Percentiles rank a stretch among this genome's conserved stretches.
phyloP scores from a whole-genome alignment of 2,888 invertebrate genomes.

The Heliconius hortense region DNA sequence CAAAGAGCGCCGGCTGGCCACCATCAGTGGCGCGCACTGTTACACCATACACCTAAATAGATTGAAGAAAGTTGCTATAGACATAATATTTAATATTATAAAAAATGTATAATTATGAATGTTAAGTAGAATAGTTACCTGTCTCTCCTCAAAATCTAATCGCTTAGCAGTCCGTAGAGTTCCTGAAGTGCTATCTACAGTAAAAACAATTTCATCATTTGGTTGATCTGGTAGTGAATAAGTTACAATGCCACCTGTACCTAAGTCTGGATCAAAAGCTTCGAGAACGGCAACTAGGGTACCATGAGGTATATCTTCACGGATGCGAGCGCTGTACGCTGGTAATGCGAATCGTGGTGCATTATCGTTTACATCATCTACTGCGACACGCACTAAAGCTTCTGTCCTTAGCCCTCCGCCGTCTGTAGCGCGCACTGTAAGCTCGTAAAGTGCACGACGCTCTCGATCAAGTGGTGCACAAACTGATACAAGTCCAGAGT shows the following conservation, averaged over 20 bases:
- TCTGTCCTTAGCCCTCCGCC: conserved; percentile 90
- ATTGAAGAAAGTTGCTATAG: not conserved
- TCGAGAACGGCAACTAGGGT: conserved; percentile 92
- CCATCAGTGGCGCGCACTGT: conserved; percentile 92
- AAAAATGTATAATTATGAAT: not conserved
- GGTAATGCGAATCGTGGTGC: conserved; percentile 90
- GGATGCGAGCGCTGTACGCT: conserved; percentile 89
- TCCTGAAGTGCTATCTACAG: conserved; percentile 92
- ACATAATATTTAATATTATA: not conserved
- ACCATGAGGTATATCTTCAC: conserved; percentile 95
- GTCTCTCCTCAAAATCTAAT: conserved; percentile 94
- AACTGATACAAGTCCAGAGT: conserved; percentile 89
- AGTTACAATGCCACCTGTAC: conserved; percentile 88
- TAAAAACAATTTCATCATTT: conserved; percentile 87
- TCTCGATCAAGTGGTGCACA: conserved; percentile 92
- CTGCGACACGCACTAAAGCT: conserved; percentile 89
- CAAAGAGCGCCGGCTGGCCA: conserved; percentile 90
- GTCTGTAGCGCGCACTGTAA: conserved; percentile 90
- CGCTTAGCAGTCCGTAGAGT: conserved; percentile 89
- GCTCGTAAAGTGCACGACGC: conserved; percentile 89
- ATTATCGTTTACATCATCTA: conserved; percentile 96
- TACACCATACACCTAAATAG: conserved; percentile 87
- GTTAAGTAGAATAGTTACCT: conserved; percentile 60
- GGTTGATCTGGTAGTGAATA: conserved; percentile 89
- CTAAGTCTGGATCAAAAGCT: conserved; percentile 92